phyloP scores from a whole-genome alignment of 2,888 invertebrate species.

The Galerucella pusilla region DNA sequence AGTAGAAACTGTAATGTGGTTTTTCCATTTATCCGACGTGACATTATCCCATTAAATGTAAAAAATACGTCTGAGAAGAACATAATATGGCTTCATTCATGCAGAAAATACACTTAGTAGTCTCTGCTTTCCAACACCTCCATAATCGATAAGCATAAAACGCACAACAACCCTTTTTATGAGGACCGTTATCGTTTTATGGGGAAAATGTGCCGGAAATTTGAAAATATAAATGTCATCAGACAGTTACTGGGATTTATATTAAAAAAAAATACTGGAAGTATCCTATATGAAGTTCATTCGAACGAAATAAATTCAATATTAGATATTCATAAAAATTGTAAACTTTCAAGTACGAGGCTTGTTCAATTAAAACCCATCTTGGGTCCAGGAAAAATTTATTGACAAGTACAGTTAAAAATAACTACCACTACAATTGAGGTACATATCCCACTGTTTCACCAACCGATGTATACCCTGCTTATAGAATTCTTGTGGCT shows the following conservation, averaged over 20 bases:
- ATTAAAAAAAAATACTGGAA: neutral
- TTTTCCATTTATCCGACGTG: constrained; percentile 50
- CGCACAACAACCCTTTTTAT: constrained; percentile 40
- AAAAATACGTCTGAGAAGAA: constrained; percentile 52
- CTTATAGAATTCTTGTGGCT: too few species aligned
- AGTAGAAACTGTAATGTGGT: constrained; percentile 46
- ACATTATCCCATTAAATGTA: constrained; percentile 54
- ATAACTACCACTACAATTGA: too few species aligned
- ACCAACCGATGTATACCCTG: too few species aligned
- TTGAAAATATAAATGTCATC: neutral
- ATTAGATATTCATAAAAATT: too few species aligned
- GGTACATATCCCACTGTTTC: too few species aligned
- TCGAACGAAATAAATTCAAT: too few species aligned
- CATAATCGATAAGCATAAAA: constrained; percentile 38
- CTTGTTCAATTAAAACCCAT: too few species aligned
- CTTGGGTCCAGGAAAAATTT: too few species aligned
- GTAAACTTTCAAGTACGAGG: too few species aligned
- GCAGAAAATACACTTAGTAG: constrained; percentile 36
- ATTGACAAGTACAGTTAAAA: too few species aligned
- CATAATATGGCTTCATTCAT: constrained; percentile 46
- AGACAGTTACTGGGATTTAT: neutral
- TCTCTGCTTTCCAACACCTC: constrained; percentile 31
- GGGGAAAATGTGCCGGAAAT: constrained; percentile 1
- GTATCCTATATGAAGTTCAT: too few species aligned
- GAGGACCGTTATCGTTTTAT: neutral